Evolutionary conservation across 2,888 invertebrate species (phyloP).

Genomic region (Tigriopus californicus): DNA sequence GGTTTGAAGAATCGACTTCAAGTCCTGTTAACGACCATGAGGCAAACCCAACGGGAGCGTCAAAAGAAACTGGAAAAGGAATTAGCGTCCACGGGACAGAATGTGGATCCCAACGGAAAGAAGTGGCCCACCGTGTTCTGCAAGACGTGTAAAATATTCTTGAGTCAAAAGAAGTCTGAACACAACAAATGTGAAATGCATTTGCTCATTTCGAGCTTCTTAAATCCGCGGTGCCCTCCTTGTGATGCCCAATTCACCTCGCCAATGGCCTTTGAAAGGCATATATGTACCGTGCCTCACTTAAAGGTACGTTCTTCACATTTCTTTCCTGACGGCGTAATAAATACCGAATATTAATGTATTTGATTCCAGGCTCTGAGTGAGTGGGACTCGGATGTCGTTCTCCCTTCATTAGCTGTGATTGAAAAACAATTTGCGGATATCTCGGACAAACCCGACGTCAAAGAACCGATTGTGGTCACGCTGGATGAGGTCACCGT

Average conservation of each 20-base stretch:
- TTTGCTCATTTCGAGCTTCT: background rate
- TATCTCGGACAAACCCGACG: too few relatives aligned
- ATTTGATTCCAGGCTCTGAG: too few relatives aligned
- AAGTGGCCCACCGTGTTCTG: background rate
- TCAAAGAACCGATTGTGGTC: too few relatives aligned
- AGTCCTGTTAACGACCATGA: background rate
- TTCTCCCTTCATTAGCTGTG: too few relatives aligned
- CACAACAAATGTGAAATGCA: background rate
- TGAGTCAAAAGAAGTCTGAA: background rate
- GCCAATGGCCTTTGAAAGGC: conserved; percentile 4
- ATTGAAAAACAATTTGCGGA: too few relatives aligned
- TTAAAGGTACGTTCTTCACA: background rate
- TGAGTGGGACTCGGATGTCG: too few relatives aligned
- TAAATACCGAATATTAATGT: too few relatives aligned
- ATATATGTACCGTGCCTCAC: background rate
- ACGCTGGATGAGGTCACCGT: too few relatives aligned
- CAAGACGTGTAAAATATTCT: background rate
- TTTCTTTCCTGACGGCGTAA: too few relatives aligned
- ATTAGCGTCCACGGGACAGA: too few relatives aligned
- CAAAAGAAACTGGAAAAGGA: background rate
- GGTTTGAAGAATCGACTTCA: background rate
- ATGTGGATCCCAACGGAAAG: too few relatives aligned
- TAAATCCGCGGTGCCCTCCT: background rate
- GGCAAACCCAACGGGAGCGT: background rate
- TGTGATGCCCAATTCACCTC: background rate